Evolutionary conservation across 2,113 vertebrate species (phyloP), one percentile per base, ranked within the genome.

Genomic region (Proterorhinus semilunaris): DNA sequence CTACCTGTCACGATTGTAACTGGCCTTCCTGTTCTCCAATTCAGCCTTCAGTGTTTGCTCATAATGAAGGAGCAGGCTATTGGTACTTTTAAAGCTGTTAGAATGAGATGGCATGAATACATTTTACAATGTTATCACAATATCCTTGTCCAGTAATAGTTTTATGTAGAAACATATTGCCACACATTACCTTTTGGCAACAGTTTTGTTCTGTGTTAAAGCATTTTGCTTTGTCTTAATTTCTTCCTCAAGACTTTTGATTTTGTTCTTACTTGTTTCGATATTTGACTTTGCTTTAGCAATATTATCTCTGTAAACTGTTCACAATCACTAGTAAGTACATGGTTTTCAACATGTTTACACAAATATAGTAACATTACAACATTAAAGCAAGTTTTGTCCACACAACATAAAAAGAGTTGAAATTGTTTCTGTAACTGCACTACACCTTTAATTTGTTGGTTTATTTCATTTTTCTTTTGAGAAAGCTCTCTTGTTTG

Each of bases 11-110:
- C 80, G 66, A 47, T 69, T 82, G 78, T 78, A 92, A 65, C 65
- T 87, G 64, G 74, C 72, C 71, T 80, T 82, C 70, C 74, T 83
- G 13, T 54, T 89, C 48, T 92, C 84, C 50, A 92, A 65, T 65
- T 93, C 91, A 48, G 74, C 43, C 84, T 89, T 91, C 69, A 93
- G 68, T 0, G 69, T 82, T 66, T 88, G 87, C 72, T 90, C 83
- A 75, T 91, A 93, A 49, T 92, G 88, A 68, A 80, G 81, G 43
- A 94, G 82, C 17, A 84, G 67, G 15, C 59, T 44, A 59, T 82
- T 84, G 7, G 84, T 86, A 16, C 10, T 54, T 68, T 86, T 90
- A 71, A 89, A 74, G 69, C 92, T 93, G 10, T 6, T 74, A 52
- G 4, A 58, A 12, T 62, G 36, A 82, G 15, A 8, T 59, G 27